Evolutionary conservation across 2,888 invertebrate genomes (phyloP).

Genomic region (Pheosia gnoma): DNA sequence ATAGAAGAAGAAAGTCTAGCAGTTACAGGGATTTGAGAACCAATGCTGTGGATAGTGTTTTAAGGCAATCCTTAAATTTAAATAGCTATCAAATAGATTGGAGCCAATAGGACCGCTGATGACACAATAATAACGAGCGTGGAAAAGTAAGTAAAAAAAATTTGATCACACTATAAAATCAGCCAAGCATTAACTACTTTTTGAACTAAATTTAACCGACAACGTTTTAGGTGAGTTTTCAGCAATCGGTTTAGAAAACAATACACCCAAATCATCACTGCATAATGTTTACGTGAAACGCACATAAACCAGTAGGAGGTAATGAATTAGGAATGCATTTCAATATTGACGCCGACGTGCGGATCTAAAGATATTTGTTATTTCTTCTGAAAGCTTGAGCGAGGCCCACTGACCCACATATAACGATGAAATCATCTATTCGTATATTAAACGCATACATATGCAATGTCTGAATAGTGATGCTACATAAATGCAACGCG

Average conservation of each 20-base stretch:
- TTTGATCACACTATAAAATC: no score
- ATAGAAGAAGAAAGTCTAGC: no score
- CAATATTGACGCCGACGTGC: conserved; percentile 22
- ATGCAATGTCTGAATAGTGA: background rate
- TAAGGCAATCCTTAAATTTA: no score
- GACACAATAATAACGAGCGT: no score
- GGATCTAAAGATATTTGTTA: conserved; percentile 27
- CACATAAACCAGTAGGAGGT: background rate
- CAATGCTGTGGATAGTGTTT: no score
- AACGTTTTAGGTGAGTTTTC: background rate
- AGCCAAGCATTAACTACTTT: no score
- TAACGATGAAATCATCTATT: conserved; percentile 37
- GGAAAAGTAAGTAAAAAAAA: no score
- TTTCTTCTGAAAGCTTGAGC: conserved; percentile 34
- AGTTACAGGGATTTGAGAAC: no score
- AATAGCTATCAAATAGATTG: no score
- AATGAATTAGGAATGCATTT: conserved; percentile 6
- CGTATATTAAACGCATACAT: conserved; percentile 14
- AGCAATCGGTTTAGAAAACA: background rate
- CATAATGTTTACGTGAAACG: conserved; percentile 3
- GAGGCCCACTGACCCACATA: conserved; percentile 40
- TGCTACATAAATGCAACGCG: background rate
- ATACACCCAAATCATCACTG: background rate
- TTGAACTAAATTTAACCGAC: background rate
- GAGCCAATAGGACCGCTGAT: no score